Evolutionary conservation across 2,113 vertebrate species (phyloP).

Genomic region (Cromileptes altivelis): DNA sequence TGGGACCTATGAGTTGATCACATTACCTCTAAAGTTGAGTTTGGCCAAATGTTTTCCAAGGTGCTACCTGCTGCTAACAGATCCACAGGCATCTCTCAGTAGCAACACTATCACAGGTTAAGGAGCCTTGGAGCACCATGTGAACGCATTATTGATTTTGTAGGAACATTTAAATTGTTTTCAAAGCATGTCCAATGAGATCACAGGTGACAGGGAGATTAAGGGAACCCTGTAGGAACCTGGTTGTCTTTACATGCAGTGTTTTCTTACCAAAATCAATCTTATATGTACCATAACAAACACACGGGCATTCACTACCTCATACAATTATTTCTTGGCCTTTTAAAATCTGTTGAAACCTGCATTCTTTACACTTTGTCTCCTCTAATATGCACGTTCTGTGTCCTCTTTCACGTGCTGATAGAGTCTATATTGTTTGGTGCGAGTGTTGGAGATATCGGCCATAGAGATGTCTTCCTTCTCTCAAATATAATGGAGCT

Average conservation of each 20-base stretch:
- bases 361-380: neutral
- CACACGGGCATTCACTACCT: slow-evolving; percentile 20
- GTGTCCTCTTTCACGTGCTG: neutral
- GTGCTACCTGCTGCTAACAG: slow-evolving; percentile 11
- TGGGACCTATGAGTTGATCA: neutral
- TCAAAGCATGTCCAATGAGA: neutral
- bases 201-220: neutral
- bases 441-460: no score
- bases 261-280: neutral
- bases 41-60: slow-evolving; percentile 9
- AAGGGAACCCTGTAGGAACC: neutral
- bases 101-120: neutral
- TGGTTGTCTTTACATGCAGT: neutral
- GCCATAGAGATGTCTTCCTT: no score
- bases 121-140: neutral
- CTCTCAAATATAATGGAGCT: no score
- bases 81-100: neutral
- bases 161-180: neutral
- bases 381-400: neutral
- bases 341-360: neutral
- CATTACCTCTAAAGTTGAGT: neutral
- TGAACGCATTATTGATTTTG: no score
- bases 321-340: neutral
- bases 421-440: no score
- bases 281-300: neutral